phyloP scores from a whole-genome alignment of 2,888 invertebrate genomes.

The Blomia tropicalis region DNA sequence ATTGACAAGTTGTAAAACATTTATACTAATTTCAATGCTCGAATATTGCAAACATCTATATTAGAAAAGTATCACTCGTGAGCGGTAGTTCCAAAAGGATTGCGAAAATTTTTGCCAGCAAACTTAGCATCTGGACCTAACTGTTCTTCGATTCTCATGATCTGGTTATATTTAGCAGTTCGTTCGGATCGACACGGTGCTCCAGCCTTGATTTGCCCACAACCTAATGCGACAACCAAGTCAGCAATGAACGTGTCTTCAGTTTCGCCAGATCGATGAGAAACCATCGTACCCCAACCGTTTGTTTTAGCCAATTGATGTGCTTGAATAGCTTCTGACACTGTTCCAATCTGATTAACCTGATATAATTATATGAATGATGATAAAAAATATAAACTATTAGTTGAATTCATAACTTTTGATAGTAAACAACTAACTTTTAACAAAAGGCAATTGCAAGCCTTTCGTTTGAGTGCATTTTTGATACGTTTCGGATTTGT shows the following conservation, averaged over 20 bases:
- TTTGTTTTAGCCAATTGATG: slow-evolving; percentile 40
- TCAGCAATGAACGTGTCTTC: slow-evolving; percentile 99
- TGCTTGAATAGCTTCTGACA: slow-evolving; percentile 90
- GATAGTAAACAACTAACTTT: no score
- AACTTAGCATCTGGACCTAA: slow-evolving; percentile 74
- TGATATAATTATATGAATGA: no score
- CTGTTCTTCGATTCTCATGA: slow-evolving; percentile 94
- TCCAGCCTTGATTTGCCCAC: slow-evolving; percentile 98
- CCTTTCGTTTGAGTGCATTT: slow-evolving; percentile 84
- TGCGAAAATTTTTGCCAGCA: slow-evolving; percentile 89
- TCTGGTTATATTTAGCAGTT: slow-evolving; percentile 95
- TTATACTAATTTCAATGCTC: no score
- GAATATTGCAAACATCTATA: no score
- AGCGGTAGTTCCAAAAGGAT: no score
- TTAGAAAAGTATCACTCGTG: no score
- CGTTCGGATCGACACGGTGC: slow-evolving; percentile 97
- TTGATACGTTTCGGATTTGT: slow-evolving; percentile 83
- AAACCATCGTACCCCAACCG: slow-evolving; percentile 97
- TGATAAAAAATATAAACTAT: no score
- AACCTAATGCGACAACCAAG: slow-evolving; percentile 92
- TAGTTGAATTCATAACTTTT: no score
- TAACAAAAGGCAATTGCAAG: slow-evolving; percentile 87
- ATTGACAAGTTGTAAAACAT: no score
- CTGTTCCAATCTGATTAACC: slow-evolving; percentile 98
- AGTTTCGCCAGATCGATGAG: slow-evolving; percentile 92